These are phyloP conservation scores for Physella acuta DNA, from an alignment of 1,140 invertebrate species.

Conservation along the genomic window DNA sequence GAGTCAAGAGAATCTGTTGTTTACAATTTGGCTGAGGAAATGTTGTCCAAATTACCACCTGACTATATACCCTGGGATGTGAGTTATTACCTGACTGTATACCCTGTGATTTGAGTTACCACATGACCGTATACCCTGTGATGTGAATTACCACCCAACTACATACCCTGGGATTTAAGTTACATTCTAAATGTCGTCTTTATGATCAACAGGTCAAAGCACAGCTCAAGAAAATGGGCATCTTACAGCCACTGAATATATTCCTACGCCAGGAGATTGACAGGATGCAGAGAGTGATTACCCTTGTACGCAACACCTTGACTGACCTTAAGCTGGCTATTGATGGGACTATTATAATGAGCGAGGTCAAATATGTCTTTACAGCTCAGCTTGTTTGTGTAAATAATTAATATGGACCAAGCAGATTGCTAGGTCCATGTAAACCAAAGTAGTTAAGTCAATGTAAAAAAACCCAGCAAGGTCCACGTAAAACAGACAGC, in stretches of 20 bases:
- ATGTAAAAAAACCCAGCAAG: no score
- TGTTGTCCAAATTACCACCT: constrained; percentile 55
- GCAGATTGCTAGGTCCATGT: no score
- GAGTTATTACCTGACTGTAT: constrained; percentile 43
- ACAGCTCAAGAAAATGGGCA: constrained; percentile 74
- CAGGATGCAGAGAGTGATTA: constrained; percentile 55
- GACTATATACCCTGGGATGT: constrained; percentile 55
- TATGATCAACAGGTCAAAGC: constrained; percentile 44
- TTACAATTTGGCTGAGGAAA: constrained; percentile 49
- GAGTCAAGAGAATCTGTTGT: constrained; percentile 56
- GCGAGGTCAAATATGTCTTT: no score
- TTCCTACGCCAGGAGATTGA: constrained; percentile 58
- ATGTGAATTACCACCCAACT: constrained; percentile 53
- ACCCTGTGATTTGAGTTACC: constrained; percentile 48
- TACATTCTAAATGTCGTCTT: neutral
- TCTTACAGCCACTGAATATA: constrained; percentile 55
- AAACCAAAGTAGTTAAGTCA: no score
- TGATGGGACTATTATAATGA: constrained; percentile 97
- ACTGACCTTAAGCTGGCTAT: constrained; percentile 89
- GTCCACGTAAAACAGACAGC: no score
- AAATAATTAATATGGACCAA: no score
- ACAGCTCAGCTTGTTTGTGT: no score
- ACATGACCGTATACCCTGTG: no score
- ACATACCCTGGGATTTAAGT: constrained; percentile 51
- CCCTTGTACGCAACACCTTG: constrained; percentile 67